Conservation (phyloP, 64 coral and sea anemone genomes). For the Anthopleura sola region DNA sequence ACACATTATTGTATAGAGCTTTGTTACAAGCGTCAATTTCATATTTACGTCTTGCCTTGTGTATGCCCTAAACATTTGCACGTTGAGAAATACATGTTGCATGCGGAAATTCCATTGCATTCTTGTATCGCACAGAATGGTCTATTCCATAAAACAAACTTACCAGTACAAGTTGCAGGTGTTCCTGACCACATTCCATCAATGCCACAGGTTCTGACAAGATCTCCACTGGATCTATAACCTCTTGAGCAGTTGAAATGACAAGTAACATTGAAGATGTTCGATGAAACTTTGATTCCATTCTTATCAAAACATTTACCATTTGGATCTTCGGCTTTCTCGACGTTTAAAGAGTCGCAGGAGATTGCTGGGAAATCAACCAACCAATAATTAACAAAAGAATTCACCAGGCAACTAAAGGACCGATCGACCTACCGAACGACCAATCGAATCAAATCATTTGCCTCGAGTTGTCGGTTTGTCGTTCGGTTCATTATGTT, state of each 20-base stretch:
- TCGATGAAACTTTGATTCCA: background rate
- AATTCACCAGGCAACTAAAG: background rate
- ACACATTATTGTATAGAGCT: no score
- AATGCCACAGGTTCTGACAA: conserved; percentile 53
- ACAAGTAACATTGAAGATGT: background rate
- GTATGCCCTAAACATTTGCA: no score
- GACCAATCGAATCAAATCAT: no score
- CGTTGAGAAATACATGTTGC: no score
- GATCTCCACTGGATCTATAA: conserved; percentile 41
- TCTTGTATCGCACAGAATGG: no score
- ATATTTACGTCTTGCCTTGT: no score
- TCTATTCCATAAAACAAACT: background rate
- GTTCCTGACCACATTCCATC: conserved; percentile 59
- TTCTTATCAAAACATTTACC: background rate
- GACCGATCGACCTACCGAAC: background rate
- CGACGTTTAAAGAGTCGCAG: background rate
- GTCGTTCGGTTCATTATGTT: no score
- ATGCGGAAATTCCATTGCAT: no score
- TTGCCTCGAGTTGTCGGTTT: no score
- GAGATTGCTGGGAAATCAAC: background rate
- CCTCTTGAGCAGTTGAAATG: background rate
- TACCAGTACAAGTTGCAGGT: conserved; percentile 55
- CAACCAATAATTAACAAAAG: background rate
- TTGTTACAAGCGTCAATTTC: no score
- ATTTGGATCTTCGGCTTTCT: background rate